Percentiles rank a stretch among this genome's conserved stretches.
These are phyloP conservation scores for Melanchra persicariae DNA, from an alignment of 2,888 invertebrate genomes.

Conservation along the genomic window DNA sequence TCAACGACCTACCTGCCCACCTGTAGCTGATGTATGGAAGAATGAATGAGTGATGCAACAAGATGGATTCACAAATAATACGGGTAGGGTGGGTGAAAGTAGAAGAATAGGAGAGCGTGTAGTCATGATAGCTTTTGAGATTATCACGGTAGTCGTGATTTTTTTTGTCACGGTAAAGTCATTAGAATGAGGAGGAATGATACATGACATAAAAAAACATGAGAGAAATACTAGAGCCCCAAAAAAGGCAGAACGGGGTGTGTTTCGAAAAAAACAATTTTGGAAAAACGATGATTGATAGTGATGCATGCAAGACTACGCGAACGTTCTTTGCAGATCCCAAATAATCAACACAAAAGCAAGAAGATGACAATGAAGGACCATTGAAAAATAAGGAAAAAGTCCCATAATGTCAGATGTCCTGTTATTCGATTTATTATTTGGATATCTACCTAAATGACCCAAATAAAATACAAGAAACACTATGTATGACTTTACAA, in stretches of 20 bases:
- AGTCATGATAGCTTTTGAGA: no score
- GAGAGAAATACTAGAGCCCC: no score
- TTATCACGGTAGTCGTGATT: no score
- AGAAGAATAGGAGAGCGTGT: neutral
- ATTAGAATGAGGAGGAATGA: no score
- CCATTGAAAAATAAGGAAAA: neutral
- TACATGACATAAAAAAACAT: no score
- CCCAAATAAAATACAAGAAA: neutral
- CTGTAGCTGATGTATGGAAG: no score
- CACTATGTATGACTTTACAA: neutral
- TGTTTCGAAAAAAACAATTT: neutral
- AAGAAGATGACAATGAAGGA: neutral
- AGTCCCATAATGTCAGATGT: neutral
- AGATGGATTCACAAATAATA: neutral
- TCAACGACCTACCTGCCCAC: neutral
- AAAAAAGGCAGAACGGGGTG: neutral
- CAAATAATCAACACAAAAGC: neutral
- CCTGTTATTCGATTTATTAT: neutral
- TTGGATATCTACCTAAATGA: no score
- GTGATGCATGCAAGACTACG: neutral
- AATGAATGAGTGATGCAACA: neutral
- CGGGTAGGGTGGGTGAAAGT: neutral
- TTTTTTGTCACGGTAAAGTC: no score
- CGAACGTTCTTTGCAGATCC: neutral
- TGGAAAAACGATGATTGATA: no score